Percentiles rank a stretch among this genome's conserved stretches.
Evolutionary conservation across 1,140 invertebrate species (phyloP).

Genomic region (Formica selysi): DNA sequence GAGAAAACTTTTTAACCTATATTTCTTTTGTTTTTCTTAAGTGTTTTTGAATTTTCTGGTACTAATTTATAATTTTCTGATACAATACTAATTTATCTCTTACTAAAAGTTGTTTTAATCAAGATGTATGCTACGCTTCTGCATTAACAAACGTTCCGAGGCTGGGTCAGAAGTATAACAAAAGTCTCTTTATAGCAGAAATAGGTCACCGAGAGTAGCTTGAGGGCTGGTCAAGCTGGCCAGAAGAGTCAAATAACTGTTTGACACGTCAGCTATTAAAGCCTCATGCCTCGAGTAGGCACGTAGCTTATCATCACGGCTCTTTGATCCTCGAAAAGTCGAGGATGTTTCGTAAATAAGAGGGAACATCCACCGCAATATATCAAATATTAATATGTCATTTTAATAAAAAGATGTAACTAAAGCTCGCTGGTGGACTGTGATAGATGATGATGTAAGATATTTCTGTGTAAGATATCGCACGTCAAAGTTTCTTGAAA

Average conservation of each 20-base stretch:
- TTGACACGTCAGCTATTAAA: slow-evolving; percentile 49
- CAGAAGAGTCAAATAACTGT: slow-evolving; percentile 54
- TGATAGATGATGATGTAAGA: slow-evolving; percentile 49
- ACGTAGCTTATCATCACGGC: background rate
- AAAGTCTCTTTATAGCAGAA: slow-evolving; percentile 48
- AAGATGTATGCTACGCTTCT: background rate
- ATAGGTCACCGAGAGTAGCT: slow-evolving; percentile 43
- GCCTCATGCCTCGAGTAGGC: background rate
- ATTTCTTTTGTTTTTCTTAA: background rate
- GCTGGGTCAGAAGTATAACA: slow-evolving; percentile 24
- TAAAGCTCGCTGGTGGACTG: background rate
- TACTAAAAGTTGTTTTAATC: background rate
- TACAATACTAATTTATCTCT: background rate
- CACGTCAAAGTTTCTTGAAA: slow-evolving; percentile 5
- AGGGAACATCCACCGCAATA: background rate
- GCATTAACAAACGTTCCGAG: slow-evolving; percentile 11
- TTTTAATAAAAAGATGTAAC: slow-evolving; percentile 27
- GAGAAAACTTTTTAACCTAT: background rate
- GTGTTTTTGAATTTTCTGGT: background rate
- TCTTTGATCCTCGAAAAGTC: slow-evolving; percentile 29
- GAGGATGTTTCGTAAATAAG: slow-evolving; percentile 3
- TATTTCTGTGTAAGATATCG: background rate
- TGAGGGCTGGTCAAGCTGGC: slow-evolving; percentile 32
- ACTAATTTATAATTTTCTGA: background rate
- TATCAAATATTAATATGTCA: slow-evolving; percentile 29